Conservation (phyloP, 2,888 invertebrate genomes). For the Drepana falcataria region DNA sequence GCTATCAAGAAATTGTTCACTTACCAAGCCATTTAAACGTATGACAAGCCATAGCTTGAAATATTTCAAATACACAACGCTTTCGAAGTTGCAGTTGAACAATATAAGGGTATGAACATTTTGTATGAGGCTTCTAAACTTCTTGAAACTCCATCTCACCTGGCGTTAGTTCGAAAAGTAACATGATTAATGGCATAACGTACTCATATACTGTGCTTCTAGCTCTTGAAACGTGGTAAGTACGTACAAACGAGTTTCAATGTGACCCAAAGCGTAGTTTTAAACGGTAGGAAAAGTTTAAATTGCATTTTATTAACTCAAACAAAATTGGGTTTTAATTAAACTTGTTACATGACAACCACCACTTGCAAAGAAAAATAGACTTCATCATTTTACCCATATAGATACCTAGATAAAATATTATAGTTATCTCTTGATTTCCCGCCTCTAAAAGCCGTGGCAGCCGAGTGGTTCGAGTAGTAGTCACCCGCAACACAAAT, state of each 20-base stretch:
- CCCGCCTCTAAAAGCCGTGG: too few relatives aligned
- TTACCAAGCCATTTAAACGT: not conserved
- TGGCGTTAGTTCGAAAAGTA: constrained; percentile 53
- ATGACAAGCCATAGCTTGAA: constrained; percentile 8
- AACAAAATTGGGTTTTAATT: too few relatives aligned
- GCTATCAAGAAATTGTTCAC: constrained; percentile 30
- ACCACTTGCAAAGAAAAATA: too few relatives aligned
- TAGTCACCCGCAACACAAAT: too few relatives aligned
- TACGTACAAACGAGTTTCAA: constrained; percentile 15
- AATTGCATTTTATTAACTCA: not conserved
- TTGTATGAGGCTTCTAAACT: constrained; percentile 26
- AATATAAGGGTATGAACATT: constrained; percentile 10
- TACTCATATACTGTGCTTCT: constrained; percentile 20
- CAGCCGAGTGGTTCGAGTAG: too few relatives aligned
- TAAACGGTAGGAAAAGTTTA: not conserved
- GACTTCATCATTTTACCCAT: too few relatives aligned
- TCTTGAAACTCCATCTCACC: constrained; percentile 45
- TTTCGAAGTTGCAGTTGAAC: not conserved
- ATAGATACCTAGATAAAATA: too few relatives aligned
- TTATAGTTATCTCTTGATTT: too few relatives aligned
- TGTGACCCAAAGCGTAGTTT: not conserved
- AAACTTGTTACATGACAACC: too few relatives aligned
- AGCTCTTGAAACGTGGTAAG: constrained; percentile 36
- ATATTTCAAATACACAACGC: not conserved
- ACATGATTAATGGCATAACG: constrained; percentile 57